Percentiles rank a stretch among this genome's conserved stretches.
These are phyloP conservation scores for Congeria kusceri DNA, from an alignment of 2,888 invertebrate species.

Conservation along the genomic window DNA sequence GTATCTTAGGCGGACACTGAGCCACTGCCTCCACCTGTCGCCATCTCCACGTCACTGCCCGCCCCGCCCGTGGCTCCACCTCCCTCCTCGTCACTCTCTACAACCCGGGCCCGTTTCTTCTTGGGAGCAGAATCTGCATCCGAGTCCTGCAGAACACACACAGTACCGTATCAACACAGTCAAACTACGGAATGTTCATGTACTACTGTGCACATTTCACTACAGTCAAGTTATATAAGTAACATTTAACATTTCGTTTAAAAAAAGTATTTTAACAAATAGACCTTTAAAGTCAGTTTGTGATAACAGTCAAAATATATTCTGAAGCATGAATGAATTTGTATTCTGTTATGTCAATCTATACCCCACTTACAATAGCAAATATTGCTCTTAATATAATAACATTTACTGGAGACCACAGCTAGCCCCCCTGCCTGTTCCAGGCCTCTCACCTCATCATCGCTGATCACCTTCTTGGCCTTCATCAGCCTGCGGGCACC, in stretches of 20 bases:
- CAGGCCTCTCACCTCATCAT: conserved; percentile 77
- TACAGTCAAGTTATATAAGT: not conserved
- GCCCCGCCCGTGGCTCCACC: conserved; percentile 59
- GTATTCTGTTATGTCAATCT: not conserved
- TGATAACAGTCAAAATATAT: too few relatives aligned
- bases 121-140: conserved; percentile 74
- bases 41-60: conserved; percentile 44
- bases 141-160: conserved; percentile 68
- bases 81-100: conserved; percentile 77
- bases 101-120: conserved; percentile 78
- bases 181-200: too few relatives aligned
- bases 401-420: too few relatives aligned
- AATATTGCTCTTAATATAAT: too few relatives aligned
- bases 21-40: conserved; percentile 51
- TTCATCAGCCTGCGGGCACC: conserved; percentile 77
- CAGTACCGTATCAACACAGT: not conserved
- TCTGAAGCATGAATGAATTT: not conserved
- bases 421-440: too few relatives aligned
- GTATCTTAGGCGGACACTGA: conserved; percentile 24
- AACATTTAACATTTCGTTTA: not conserved
- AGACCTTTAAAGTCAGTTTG: too few relatives aligned
- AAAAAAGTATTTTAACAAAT: too few relatives aligned
- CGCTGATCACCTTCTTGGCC: conserved; percentile 80
- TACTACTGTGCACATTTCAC: conserved; percentile 1
- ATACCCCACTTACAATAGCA: too few relatives aligned